These are phyloP conservation scores for Montipora capricornis DNA, from an alignment of 64 coral and sea anemone genomes.

Conservation along the genomic window DNA sequence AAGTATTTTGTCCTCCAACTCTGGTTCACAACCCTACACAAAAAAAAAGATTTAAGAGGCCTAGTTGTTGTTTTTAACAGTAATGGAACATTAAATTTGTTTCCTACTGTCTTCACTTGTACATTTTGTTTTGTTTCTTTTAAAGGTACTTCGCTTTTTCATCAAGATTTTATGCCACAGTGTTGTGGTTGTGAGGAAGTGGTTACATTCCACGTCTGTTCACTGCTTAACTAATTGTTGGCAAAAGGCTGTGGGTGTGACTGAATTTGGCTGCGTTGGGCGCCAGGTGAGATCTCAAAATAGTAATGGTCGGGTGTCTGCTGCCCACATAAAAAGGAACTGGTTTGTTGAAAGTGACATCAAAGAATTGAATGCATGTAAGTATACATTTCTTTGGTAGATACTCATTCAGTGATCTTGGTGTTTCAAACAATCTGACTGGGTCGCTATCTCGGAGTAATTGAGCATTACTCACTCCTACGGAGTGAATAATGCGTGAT, in stretches of 20 bases:
- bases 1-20: background rate
- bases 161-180: conserved; percentile 5
- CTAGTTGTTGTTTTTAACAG: background rate
- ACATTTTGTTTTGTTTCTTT: background rate
- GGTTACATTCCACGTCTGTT: conserved; percentile 2
- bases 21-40: background rate
- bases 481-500: too few relatives aligned
- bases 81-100: background rate
- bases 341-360: background rate
- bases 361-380: too few relatives aligned
- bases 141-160: background rate
- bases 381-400: too few relatives aligned
- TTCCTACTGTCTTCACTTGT: background rate
- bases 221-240: background rate
- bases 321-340: background rate
- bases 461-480: too few relatives aligned
- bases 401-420: too few relatives aligned
- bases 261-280: background rate
- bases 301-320: background rate
- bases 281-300: background rate
- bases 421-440: too few relatives aligned
- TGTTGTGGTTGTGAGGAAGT: conserved; percentile 1
- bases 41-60: background rate
- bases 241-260: background rate
- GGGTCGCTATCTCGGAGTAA: too few relatives aligned